Conservation (phyloP, 1,140 invertebrate genomes). For the Harlomillsia oculata region DNA sequence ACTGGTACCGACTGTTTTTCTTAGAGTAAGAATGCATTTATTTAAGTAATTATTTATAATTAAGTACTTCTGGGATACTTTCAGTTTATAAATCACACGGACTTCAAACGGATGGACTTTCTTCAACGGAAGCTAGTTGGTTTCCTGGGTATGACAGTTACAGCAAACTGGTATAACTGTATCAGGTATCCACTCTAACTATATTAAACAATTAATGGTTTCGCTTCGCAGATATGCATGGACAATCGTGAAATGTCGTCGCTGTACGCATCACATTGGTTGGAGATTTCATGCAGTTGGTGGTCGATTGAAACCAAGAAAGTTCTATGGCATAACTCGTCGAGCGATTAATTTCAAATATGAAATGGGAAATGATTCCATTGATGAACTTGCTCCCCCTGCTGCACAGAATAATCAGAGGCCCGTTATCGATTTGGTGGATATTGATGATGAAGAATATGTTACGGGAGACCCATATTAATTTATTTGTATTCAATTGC, state of each 20-base stretch:
- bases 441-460: too few relatives aligned
- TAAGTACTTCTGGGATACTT: background rate
- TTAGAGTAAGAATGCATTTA: background rate
- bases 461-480: too few relatives aligned
- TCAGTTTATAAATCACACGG: slow-evolving; percentile 4
- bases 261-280: slow-evolving; percentile 60
- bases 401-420: too few relatives aligned
- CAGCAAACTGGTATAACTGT: too few relatives aligned
- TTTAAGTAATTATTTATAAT: background rate
- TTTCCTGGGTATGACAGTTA: slow-evolving; percentile 64
- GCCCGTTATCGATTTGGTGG: too few relatives aligned
- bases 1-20: too few relatives aligned
- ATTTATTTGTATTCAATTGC: too few relatives aligned
- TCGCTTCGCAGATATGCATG: slow-evolving; percentile 61
- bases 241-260: slow-evolving; percentile 60
- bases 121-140: slow-evolving; percentile 67
- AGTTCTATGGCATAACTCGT: slow-evolving; percentile 61
- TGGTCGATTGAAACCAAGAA: slow-evolving; percentile 51
- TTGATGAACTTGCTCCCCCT: too few relatives aligned
- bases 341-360: too few relatives aligned
- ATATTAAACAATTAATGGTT: too few relatives aligned
- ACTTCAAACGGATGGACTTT: slow-evolving; percentile 43
- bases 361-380: too few relatives aligned
- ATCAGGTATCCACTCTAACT: too few relatives aligned
- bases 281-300: slow-evolving; percentile 63